Evolutionary conservation across 2,797 vertebrate genomes (phyloP), one percentile per base, ranked within the genome.

Genomic region (Ciconia nigra): DNA sequence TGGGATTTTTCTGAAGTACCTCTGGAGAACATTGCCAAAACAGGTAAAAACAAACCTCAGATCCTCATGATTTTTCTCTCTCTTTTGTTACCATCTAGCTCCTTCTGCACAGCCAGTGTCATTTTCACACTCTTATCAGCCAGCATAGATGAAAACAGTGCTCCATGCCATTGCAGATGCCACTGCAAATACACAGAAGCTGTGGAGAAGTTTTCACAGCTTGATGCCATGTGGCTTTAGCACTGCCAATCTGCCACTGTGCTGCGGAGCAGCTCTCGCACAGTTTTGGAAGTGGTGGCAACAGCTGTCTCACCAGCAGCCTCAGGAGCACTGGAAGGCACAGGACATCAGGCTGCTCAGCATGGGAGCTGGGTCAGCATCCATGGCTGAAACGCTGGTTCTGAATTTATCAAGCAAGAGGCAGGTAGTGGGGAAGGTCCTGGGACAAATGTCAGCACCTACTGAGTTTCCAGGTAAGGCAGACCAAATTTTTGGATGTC

Each of bases 201-300:
- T 79, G 73, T 39, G 35, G 74, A 90, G 85, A 96, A 86, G 49
- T 92, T 91, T 90, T 94, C 93, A 65, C 89, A 93, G 91, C 62
- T 89, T 93, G 83, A 71, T 94, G 84, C 58, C 78, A 25, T 79
- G 91, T 62, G 94, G 83, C 78, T 93, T 94, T 81, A 92, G 83
- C 69, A 26, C 49, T 93, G 90, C 35, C 89, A 93, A 84, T 86
- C 92, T 95, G 92, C 71, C 69, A 51, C n/a, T 46, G n/a, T 42
- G 61, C 92, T 67, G 83, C 21, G 7, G 41, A 90, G 62, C 41
- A 67, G 41, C 65, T 86, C 72, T 94, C 80, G 18, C 29, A 2
- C 4, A 2, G 74, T 54, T 89, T 78, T 71, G 85, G 77, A 84
- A 78, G 58, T 11, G 3, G 73, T 46, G 42, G 51, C 46, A 71